These are phyloP conservation scores for Atta colombica DNA, from an alignment of 1,140 invertebrate genomes.

Conservation along the genomic window DNA sequence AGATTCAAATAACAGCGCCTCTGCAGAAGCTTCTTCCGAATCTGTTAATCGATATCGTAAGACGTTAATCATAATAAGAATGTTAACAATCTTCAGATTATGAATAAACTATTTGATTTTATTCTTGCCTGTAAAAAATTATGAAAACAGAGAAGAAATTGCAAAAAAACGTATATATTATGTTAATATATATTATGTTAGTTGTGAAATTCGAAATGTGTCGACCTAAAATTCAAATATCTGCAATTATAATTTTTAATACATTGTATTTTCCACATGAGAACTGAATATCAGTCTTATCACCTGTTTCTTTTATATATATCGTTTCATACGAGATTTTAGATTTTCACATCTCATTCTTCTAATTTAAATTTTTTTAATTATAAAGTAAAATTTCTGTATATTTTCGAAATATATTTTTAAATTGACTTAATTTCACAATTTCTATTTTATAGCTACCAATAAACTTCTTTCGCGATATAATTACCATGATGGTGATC, in stretches of 20 bases:
- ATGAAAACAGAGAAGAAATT: neutral
- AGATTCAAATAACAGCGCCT: slow-evolving; percentile 79
- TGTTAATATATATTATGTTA: too few relatives aligned
- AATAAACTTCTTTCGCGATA: slow-evolving; percentile 19
- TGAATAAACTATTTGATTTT: neutral
- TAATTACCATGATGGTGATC: slow-evolving; percentile 29
- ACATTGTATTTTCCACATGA: neutral
- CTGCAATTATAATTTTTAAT: neutral
- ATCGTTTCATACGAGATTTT: neutral
- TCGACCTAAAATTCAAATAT: neutral
- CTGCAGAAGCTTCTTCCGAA: slow-evolving; percentile 75
- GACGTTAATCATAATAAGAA: slow-evolving; percentile 1
- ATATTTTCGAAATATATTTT: neutral
- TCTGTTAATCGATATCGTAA: slow-evolving; percentile 44
- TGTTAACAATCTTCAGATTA: neutral
- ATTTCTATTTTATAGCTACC: slow-evolving; percentile 16
- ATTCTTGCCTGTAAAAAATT: neutral
- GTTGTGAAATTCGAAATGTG: neutral
- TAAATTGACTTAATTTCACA: neutral
- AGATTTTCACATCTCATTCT: neutral
- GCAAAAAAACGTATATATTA: neutral
- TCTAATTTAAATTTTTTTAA: neutral
- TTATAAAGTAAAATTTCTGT: neutral
- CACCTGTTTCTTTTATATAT: neutral
- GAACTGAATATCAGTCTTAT: neutral